These are phyloP conservation scores for Natrix natrix DNA, from an alignment of 2,797 vertebrate species.

Conservation along the genomic window DNA sequence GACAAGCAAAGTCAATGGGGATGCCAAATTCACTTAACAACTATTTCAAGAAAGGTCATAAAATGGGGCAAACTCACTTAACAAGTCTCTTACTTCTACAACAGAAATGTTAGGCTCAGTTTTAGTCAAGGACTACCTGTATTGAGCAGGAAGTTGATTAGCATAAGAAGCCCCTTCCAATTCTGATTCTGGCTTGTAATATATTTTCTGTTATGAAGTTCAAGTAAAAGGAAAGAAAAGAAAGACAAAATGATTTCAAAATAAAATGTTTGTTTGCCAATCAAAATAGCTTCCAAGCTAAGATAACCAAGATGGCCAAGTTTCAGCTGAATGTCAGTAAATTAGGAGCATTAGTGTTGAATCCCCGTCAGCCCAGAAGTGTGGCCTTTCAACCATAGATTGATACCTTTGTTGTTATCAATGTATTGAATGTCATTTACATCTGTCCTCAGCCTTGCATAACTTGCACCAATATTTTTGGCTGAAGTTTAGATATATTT, in stretches of 20 bases:
- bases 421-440: background rate
- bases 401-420: background rate
- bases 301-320: background rate
- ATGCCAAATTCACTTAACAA: background rate
- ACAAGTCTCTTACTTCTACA: too few species aligned
- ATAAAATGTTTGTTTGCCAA: background rate
- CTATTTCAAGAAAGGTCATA: background rate
- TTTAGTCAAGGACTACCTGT: too few species aligned
- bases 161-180: background rate
- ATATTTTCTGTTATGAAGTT: background rate
- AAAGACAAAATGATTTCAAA: conserved; percentile 33
- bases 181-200: background rate
- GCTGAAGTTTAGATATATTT: background rate
- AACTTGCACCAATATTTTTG: background rate
- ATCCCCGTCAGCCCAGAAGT: background rate
- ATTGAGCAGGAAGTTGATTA: background rate
- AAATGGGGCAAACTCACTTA: background rate
- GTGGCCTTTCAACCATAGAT: background rate
- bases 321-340: background rate
- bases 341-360: background rate
- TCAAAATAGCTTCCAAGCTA: background rate
- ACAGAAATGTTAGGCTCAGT: background rate
- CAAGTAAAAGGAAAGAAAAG: background rate
- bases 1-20: too few species aligned
- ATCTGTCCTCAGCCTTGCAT: background rate